phyloP scores from a whole-genome alignment of 2,797 vertebrate species.

The Sus cebifrons region DNA sequence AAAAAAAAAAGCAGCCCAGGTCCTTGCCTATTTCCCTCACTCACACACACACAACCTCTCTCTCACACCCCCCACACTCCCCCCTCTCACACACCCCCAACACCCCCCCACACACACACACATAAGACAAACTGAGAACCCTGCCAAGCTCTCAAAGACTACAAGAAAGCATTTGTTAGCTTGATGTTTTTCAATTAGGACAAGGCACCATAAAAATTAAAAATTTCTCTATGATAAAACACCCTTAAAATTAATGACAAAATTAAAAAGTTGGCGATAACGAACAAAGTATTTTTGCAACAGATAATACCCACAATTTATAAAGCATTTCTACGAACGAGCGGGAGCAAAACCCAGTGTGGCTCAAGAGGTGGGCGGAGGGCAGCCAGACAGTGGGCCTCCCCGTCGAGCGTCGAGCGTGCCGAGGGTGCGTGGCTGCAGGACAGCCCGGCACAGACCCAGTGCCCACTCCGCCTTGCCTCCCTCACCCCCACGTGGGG shows the following conservation, averaged over 20 bases:
- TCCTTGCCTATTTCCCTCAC: not conserved
- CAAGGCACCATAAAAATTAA: not conserved
- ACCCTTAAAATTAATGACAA: not conserved
- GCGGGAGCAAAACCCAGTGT: too few relatives aligned
- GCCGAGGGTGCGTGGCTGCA: too few relatives aligned
- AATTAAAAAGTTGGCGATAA: not conserved
- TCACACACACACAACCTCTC: not conserved
- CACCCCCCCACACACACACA: fast-evolving
- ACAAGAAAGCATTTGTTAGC: not conserved
- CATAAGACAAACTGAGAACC: not conserved
- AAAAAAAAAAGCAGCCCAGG: too few relatives aligned
- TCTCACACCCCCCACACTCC: not conserved
- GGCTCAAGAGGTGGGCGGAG: not conserved
- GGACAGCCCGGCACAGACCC: too few relatives aligned
- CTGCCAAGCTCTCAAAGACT: not conserved
- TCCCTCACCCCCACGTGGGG: too few relatives aligned
- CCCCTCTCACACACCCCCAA: too few relatives aligned
- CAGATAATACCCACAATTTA: fast-evolving
- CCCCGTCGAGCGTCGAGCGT: too few relatives aligned
- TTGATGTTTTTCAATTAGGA: too few relatives aligned
- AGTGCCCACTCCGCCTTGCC: too few relatives aligned
- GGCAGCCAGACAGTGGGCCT: too few relatives aligned
- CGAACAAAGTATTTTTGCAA: fast-evolving
- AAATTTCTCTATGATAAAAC: not conserved
- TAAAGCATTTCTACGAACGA: not conserved